Conservation (phyloP, 1,140 invertebrate species). For the Aphis craccivora region DNA sequence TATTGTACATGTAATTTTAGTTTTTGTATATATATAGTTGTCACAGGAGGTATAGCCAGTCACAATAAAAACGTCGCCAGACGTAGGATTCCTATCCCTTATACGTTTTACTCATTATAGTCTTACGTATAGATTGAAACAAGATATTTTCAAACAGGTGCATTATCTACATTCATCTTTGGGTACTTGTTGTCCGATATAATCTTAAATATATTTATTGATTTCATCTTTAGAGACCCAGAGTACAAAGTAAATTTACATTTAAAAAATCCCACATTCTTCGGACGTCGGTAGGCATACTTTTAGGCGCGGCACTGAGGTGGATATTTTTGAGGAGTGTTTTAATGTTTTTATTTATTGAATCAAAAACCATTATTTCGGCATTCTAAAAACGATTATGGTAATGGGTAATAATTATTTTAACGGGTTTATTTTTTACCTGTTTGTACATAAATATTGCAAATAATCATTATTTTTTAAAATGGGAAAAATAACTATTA, state of each 20-base stretch:
- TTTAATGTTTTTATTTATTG: not conserved
- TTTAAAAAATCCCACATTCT: slow-evolving; percentile 3
- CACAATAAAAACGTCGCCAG: slow-evolving; percentile 9
- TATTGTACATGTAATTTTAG: no score
- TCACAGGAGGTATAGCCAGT: not conserved
- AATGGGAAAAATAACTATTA: no score
- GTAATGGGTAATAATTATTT: not conserved
- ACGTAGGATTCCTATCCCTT: not conserved
- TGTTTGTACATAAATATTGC: no score
- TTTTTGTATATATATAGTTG: not conserved
- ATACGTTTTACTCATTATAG: not conserved
- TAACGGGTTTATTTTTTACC: no score
- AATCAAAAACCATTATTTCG: not conserved
- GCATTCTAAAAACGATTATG: not conserved
- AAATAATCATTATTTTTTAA: no score
- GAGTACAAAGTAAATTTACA: not conserved
- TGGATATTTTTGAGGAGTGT: not conserved
- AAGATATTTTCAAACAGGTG: not conserved
- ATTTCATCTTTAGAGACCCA: not conserved
- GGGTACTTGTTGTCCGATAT: not conserved
- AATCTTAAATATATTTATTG: not conserved
- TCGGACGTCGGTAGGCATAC: not conserved
- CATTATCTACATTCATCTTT: not conserved
- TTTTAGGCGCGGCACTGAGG: not conserved
- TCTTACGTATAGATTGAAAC: not conserved